Percentiles rank a stretch among this genome's conserved stretches.
phyloP scores from a whole-genome alignment of 2,113 vertebrate species.

The Otis tarda region DNA sequence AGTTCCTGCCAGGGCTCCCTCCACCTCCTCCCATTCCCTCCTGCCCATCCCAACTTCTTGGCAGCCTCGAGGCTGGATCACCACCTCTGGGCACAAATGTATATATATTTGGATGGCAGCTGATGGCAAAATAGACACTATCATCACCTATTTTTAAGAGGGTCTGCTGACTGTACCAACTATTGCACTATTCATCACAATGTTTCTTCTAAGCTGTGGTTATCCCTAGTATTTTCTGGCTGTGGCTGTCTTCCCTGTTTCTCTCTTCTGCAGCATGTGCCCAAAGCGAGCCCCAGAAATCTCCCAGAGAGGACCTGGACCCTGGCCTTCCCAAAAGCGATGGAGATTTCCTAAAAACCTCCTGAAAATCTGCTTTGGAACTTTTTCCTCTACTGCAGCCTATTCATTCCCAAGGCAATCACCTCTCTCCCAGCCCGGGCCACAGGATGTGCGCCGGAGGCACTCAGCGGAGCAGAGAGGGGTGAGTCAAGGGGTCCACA shows the following conservation, averaged over 20 bases:
- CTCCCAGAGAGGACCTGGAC: not conserved
- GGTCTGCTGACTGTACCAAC: not conserved
- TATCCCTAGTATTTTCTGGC: not conserved
- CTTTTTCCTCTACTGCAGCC: not conserved
- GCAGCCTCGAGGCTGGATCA: not conserved
- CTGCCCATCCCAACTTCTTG: not conserved
- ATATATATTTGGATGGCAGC: not conserved
- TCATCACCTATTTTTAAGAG: not conserved
- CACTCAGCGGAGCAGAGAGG: not conserved
- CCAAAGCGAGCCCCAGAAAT: not conserved
- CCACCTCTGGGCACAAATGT: not conserved
- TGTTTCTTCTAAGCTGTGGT: not conserved
- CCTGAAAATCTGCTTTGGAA: not conserved
- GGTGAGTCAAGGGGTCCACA: rapidly evolving
- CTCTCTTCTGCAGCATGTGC: not conserved
- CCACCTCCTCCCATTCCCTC: not conserved
- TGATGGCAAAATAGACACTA: not conserved
- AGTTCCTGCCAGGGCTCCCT: not conserved
- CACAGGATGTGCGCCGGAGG: rapidly evolving
- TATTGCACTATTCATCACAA: rapidly evolving
- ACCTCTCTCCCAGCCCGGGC: rapidly evolving
- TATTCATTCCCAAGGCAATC: not conserved
- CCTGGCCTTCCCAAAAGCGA: rapidly evolving
- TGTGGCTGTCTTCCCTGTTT: not conserved
- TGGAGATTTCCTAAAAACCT: not conserved